phyloP scores from a whole-genome alignment of 2,797 vertebrate genomes.

The Euphonia xanthogaster region DNA sequence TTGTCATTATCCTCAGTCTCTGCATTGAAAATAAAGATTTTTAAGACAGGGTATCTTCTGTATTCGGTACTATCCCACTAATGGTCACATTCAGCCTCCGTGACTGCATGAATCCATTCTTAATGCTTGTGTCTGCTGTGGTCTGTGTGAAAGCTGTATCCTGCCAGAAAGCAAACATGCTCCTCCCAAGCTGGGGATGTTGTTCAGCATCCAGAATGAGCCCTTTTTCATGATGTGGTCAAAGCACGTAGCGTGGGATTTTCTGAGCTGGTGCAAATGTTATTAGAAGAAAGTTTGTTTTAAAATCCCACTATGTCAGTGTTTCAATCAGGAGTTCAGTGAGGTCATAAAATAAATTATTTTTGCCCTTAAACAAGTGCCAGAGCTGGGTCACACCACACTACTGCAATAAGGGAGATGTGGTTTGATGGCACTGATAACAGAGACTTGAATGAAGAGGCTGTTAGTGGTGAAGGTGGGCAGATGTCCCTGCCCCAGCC shows the following conservation, averaged over 20 bases:
- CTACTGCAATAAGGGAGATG: not conserved
- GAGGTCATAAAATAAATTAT: not conserved
- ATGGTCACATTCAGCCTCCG: not conserved
- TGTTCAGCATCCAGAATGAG: not conserved
- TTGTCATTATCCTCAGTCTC: not conserved
- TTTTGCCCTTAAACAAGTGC: not conserved
- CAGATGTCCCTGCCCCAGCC: not conserved
- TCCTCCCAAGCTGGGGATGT: not conserved
- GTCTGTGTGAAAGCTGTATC: not conserved
- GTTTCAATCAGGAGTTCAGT: not conserved
- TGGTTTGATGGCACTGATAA: not conserved
- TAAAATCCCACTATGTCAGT: not conserved
- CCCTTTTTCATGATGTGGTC: not conserved
- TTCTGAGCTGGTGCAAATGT: not conserved
- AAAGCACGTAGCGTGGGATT: not conserved
- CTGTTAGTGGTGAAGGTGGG: not conserved
- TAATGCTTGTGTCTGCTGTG: not conserved
- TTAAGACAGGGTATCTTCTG: conserved; percentile 13
- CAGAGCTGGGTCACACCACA: not conserved
- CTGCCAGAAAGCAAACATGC: conserved; percentile 7
- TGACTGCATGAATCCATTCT: not conserved
- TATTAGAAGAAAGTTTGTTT: not conserved
- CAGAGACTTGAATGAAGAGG: not conserved
- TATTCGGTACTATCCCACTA: not conserved
- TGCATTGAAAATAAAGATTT: not conserved